Conservation (phyloP, 2,888 invertebrate species). For the Fissipunctia ypsillon region DNA sequence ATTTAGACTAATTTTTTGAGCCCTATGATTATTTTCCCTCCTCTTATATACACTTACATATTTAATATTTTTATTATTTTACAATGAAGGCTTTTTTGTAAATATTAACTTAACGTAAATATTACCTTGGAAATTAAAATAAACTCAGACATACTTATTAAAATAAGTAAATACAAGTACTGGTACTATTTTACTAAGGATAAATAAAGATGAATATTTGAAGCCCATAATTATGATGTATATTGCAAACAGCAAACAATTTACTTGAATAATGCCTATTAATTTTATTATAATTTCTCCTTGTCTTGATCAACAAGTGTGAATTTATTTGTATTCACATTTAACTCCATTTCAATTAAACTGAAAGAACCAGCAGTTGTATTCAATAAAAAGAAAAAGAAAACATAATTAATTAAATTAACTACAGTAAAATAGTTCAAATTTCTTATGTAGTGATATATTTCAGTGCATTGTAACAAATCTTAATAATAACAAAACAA, state of each 20-base stretch:
- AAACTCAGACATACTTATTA: no score
- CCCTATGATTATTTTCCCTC: no score
- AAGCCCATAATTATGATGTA: neutral
- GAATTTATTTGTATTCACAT: neutral
- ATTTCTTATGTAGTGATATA: conserved; percentile 40
- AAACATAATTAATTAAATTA: neutral
- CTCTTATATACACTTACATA: no score
- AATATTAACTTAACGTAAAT: no score
- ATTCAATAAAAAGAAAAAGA: neutral
- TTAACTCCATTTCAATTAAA: neutral
- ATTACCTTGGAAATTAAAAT: no score
- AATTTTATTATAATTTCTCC: neutral
- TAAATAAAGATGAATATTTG: neutral
- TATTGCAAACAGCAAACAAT: neutral
- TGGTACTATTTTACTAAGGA: conserved; percentile 31
- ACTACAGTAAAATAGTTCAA: conserved; percentile 36
- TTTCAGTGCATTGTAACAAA: conserved; percentile 53
- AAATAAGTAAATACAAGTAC: conserved; percentile 46
- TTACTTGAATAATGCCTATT: neutral
- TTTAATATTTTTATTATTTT: no score
- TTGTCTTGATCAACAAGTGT: neutral
- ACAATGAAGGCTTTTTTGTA: no score
- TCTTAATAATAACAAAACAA: conserved; percentile 58
- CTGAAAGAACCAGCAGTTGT: neutral
- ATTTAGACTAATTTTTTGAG: no score